Evolutionary conservation across 2,888 invertebrate genomes (phyloP).

Genomic region (Onchidella celtica): DNA sequence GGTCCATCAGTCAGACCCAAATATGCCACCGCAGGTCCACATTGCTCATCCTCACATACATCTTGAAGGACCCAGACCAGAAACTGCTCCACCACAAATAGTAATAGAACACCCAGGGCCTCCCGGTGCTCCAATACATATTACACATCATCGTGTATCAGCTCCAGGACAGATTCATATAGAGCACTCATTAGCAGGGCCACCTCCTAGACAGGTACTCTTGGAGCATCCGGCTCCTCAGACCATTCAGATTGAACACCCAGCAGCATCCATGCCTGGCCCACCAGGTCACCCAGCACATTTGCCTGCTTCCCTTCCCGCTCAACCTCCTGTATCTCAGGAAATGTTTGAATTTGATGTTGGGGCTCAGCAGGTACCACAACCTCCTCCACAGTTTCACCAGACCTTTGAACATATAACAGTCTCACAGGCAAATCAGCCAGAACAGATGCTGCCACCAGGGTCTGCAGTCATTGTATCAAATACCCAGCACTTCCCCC

Average conservation of each 20-base stretch:
- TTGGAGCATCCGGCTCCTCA: conserved; percentile 29
- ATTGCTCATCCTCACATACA: conserved; percentile 41
- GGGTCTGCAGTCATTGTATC: conserved; percentile 44
- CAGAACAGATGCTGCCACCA: conserved; percentile 38
- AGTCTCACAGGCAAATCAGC: conserved; percentile 34
- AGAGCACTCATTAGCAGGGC: conserved; percentile 26
- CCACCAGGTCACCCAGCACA: conserved; percentile 29
- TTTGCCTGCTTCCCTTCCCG: conserved; percentile 12
- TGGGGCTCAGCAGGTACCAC: conserved; percentile 41
- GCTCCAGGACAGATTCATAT: conserved; percentile 30
- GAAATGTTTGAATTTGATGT: conserved; percentile 44
- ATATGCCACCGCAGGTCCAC: conserved; percentile 38
- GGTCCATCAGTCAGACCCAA: conserved; percentile 37
- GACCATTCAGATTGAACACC: conserved; percentile 18
- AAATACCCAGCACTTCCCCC: conserved; percentile 43
- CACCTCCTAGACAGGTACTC: conserved; percentile 26
- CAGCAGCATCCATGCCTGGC: conserved; percentile 4
- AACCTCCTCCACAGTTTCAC: conserved; percentile 49
- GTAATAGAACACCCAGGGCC: conserved; percentile 41
- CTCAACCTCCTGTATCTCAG: conserved; percentile 21
- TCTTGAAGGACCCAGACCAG: conserved; percentile 33
- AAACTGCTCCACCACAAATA: conserved; percentile 34
- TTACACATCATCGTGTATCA: conserved; percentile 25
- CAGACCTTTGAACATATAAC: conserved; percentile 50
- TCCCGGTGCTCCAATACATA: conserved; percentile 37